Evolutionary conservation across 2,113 vertebrate species (phyloP).

Genomic region (Ageneiosus marmoratus): DNA sequence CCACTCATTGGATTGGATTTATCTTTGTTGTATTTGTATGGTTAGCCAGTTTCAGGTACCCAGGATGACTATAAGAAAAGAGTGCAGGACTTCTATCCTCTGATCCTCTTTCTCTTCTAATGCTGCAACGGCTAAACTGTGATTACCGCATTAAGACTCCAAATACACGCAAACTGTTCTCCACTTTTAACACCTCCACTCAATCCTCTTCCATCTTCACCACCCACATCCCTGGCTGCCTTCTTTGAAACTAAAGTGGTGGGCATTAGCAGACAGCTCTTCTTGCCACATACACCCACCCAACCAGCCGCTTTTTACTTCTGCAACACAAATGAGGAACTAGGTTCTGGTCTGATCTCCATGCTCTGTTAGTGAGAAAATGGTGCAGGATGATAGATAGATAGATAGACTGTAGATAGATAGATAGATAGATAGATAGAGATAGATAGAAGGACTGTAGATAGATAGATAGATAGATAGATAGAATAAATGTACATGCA

Average conservation of each 20-base stretch:
- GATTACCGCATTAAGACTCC: background rate
- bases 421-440: too few species aligned
- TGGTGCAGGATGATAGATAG: background rate
- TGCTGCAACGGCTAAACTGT: background rate
- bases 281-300: conserved; percentile 13
- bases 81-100: background rate
- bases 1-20: background rate
- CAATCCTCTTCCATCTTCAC: conserved; percentile 7
- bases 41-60: background rate
- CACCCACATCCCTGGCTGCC: background rate
- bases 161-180: conserved; percentile 20
- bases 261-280: conserved; percentile 22
- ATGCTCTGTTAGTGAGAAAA: background rate
- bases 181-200: conserved; percentile 16
- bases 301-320: background rate
- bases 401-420: too few species aligned
- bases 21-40: background rate
- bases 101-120: background rate
- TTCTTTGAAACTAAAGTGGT: conserved; percentile 4
- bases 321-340: conserved; percentile 2
- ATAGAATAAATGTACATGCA: too few species aligned
- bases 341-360: background rate
- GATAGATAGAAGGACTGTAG: too few species aligned
- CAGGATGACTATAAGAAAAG: background rate
- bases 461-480: too few species aligned